Base-by-base conservation (phyloP, 2,888 invertebrate species). In the Metalampra italica region DNA sequence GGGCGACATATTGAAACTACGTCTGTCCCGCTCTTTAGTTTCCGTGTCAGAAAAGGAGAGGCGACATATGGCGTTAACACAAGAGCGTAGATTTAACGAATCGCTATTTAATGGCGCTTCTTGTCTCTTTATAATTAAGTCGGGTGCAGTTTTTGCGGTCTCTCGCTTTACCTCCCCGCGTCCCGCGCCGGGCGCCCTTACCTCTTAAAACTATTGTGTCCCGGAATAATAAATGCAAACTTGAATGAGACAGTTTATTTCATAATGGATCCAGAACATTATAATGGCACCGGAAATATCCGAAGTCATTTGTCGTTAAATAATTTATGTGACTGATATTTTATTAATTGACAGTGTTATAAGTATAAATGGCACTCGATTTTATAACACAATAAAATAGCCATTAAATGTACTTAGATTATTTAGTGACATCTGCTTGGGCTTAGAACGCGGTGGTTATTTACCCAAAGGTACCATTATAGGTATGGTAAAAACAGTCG, bases 51-150 rank as follows among this genome's bases (percentile, higher is more conserved):
- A 84, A 43, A 52, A 72, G 60, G 86, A 85, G 42, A 51, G 69
- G 52, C 53, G 57, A 75, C 60, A 59, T 68, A 73, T 76, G 77
- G 82, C 81, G 88, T 86, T 87, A 86, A 85, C 86, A 82, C 79
- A 77, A 76, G 77, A 81, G 84, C 84, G 85, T 87, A 82, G 87
- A 88, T 88, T 87, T 86, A 87, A 88, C 88, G 88, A 87, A 89
- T 89, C 83, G 87, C 74, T 88, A 86, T 89, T 89, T 89, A 80
- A 89, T 88, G 81, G 84, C 88, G 84, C 79, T 88, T 88, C 88
- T 88, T 89, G 89, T 89, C 88, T 88, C 88, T 87, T 88, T 87
- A 89, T 88, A 88, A 89, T 89, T 88, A 89, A 89, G 88, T 89
- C 86, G 82, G 86, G 87, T 84, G 87, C 87, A 87, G 82, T 88